Evolutionary conservation across 2,888 invertebrate species (phyloP).

Genomic region (Cheilosia impressa): DNA sequence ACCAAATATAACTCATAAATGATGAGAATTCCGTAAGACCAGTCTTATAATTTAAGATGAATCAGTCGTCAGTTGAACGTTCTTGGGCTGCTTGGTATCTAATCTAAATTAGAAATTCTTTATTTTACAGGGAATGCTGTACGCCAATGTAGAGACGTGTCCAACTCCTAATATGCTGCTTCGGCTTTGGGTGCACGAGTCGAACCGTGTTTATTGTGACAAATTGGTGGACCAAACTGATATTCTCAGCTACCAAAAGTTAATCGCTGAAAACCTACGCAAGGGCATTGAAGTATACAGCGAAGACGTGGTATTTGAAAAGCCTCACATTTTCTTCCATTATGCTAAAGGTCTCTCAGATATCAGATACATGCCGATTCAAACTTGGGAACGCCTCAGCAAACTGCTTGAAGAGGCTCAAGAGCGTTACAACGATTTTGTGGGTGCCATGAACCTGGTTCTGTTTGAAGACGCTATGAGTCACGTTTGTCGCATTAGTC

Average conservation of each 20-base stretch:
- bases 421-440: slow-evolving; percentile 93
- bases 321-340: slow-evolving; percentile 95
- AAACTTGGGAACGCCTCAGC: slow-evolving; percentile 88
- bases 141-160: slow-evolving; percentile 90
- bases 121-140: slow-evolving; percentile 90
- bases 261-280: slow-evolving; percentile 90
- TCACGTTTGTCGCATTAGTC: slow-evolving; percentile 95
- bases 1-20: too few species aligned
- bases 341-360: slow-evolving; percentile 96
- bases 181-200: slow-evolving; percentile 95
- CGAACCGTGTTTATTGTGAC: slow-evolving; percentile 95
- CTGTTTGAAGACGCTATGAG: slow-evolving; percentile 97
- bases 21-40: too few species aligned
- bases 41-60: too few species aligned
- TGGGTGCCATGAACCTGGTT: slow-evolving; percentile 96
- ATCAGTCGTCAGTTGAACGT: neutral
- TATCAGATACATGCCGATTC: slow-evolving; percentile 93
- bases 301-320: slow-evolving; percentile 88
- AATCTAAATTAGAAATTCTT: too few species aligned
- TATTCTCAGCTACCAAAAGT: slow-evolving; percentile 88
- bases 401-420: slow-evolving; percentile 92
- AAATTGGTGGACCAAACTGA: slow-evolving; percentile 93
- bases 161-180: slow-evolving; percentile 89
- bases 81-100: too few species aligned
- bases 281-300: slow-evolving; percentile 90